Percentiles rank a stretch among this genome's conserved stretches.
These are phyloP conservation scores for Strigamia maritima DNA, from an alignment of 2,888 invertebrate genomes.

Conservation along the genomic window DNA sequence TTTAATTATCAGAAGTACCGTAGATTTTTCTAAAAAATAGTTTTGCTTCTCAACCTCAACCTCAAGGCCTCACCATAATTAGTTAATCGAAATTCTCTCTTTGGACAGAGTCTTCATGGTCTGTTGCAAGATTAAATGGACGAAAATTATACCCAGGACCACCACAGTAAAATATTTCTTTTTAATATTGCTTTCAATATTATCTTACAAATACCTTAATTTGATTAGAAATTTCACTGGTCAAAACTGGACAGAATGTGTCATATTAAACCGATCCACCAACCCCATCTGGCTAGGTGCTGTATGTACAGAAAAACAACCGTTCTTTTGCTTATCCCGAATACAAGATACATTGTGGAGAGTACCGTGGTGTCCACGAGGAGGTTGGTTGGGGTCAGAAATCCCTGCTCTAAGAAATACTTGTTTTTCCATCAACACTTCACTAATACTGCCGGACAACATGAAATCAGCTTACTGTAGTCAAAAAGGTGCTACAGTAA, in stretches of 20 bases:
- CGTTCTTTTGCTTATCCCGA: background rate
- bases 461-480: background rate
- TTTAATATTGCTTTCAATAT: background rate
- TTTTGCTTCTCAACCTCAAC: too few species aligned
- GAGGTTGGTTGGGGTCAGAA: background rate
- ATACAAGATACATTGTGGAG: background rate
- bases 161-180: background rate
- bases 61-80: too few species aligned
- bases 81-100: background rate
- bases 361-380: slow-evolving; percentile 25
- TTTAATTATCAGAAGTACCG: too few species aligned
- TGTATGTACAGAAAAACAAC: background rate
- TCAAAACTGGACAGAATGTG: background rate
- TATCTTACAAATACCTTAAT: too few species aligned
- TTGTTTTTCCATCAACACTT: slow-evolving; percentile 78
- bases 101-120: background rate
- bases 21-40: too few species aligned
- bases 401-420: slow-evolving; percentile 63
- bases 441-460: slow-evolving; percentile 61
- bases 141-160: background rate
- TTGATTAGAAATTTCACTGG: background rate
- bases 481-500: background rate
- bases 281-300: background rate
- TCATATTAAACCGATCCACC: background rate
- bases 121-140: background rate